These are phyloP conservation scores for Lasioglossum zephyrum DNA, from an alignment of 2,888 invertebrate genomes.

Conservation along the genomic window DNA sequence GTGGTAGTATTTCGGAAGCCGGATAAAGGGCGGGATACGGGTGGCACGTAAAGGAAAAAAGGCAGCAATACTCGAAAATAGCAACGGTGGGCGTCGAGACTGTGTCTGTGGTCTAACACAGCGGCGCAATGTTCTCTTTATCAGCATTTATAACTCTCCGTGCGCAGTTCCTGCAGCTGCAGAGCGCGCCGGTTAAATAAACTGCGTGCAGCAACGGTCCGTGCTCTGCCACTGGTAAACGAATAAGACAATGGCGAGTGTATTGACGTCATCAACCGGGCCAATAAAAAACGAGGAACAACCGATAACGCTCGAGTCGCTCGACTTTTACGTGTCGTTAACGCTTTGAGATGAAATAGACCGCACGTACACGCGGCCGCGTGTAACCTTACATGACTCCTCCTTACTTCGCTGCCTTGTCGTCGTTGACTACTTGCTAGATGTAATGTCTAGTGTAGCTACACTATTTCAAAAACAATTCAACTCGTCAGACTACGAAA, in stretches of 20 bases:
- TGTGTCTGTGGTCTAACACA: conserved; percentile 33
- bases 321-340: conserved; percentile 47
- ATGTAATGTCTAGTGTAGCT: not conserved
- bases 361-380: not conserved
- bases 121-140: conserved; percentile 50
- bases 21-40: conserved; percentile 29
- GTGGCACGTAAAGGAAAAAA: conserved; percentile 28
- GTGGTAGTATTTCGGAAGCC: conserved; percentile 1
- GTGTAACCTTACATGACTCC: not conserved
- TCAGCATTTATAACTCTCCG: conserved; percentile 67
- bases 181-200: conserved; percentile 66
- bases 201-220: conserved; percentile 50
- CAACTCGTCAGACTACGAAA: too few species aligned
- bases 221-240: conserved; percentile 33
- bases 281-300: conserved; percentile 46
- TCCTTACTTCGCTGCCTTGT: not conserved
- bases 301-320: conserved; percentile 36
- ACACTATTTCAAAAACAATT: too few species aligned
- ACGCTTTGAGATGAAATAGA: conserved; percentile 21
- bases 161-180: conserved; percentile 54
- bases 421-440: not conserved
- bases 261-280: conserved; percentile 60
- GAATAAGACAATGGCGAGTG: conserved; percentile 66
- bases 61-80: conserved; percentile 58
- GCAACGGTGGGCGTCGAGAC: conserved; percentile 44